Base-by-base conservation (phyloP, 2,888 invertebrate genomes). In the Orchestes rusci region DNA sequence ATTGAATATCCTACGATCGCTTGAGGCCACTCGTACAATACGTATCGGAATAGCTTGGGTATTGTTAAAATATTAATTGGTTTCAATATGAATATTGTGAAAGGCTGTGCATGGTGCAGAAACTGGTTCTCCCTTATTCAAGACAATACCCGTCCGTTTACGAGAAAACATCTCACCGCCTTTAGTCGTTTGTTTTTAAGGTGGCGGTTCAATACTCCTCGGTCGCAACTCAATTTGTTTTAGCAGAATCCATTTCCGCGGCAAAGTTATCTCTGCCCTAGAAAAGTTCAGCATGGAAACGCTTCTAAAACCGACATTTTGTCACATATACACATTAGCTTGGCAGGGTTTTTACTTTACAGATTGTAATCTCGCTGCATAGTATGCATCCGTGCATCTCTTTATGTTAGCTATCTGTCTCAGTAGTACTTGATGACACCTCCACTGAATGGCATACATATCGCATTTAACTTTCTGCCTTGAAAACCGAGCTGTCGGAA, bases 361-460 rank as follows among this genome's bases (percentile, higher is more conserved):
- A 41, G 48, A 44, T 48, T 48, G 37, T 40, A 33, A 48, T 48
- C 43, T 48, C 39, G 35, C 32, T 20, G 31, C 17, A 23, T 38
- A 43, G 37, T 43, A 48, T 48, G 40, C 48, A 41, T 30, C 43
- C 37, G 20, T 56, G 55, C 55, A 55, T 54, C 53, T 51, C 56
- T 51, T 55, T 57, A 56, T 56, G 56, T 52, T 52, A 53, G 55
- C 55, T 58, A 58, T 58, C 57, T 58, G 55, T 57, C 54, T 56
- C 55, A 54, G 56, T 51, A 50, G 55, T 58, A 52, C 57, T 58
- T 56, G 56, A 57, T 55, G 58, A 59, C 59, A 60, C 60, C 58
- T 58, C 52, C 54, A 53, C 54, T 29, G 39, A 58, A 48, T 45
- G 51, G 59, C 59, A 59, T 59, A 59, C 52, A 59, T 60, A 59